Percentiles rank a stretch among this genome's conserved stretches.
Evolutionary conservation across 2,888 invertebrate species (phyloP).

Genomic region (Melieria omissa): DNA sequence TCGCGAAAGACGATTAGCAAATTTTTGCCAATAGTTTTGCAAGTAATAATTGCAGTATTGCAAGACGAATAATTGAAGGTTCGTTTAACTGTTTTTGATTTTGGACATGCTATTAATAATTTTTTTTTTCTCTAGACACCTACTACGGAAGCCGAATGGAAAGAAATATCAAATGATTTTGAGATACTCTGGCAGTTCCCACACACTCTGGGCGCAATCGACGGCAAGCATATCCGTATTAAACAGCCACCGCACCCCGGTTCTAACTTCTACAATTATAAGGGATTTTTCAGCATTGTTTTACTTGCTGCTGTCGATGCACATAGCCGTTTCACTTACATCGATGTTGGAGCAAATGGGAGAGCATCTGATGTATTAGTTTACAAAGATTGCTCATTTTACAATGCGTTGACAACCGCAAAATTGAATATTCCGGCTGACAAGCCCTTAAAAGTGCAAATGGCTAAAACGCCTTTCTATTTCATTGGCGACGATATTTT

Average conservation of each 20-base stretch:
- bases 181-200: background rate
- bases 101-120: too few species aligned
- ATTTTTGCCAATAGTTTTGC: too few species aligned
- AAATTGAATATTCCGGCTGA: conserved; percentile 14
- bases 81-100: too few species aligned
- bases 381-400: conserved; percentile 6
- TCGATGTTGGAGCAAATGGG: conserved; percentile 19
- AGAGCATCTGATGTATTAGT: background rate
- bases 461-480: background rate
- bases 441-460: background rate
- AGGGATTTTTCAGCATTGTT: conserved; percentile 31
- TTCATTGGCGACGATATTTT: conserved; percentile 16
- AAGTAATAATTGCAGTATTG: too few species aligned
- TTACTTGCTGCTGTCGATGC: conserved; percentile 26
- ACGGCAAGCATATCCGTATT: conserved; percentile 33
- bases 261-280: conserved; percentile 31
- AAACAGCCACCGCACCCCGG: conserved; percentile 14
- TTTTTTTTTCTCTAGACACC: background rate
- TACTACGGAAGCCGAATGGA: conserved; percentile 12
- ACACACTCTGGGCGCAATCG: conserved; percentile 12
- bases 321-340: conserved; percentile 16
- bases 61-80: too few species aligned
- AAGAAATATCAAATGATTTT: background rate
- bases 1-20: too few species aligned
- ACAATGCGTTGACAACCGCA: conserved; percentile 5